Evolutionary conservation across 2,888 invertebrate genomes (phyloP), one percentile per base, ranked within the genome.

Genomic region (Odontomyia ornata): DNA sequence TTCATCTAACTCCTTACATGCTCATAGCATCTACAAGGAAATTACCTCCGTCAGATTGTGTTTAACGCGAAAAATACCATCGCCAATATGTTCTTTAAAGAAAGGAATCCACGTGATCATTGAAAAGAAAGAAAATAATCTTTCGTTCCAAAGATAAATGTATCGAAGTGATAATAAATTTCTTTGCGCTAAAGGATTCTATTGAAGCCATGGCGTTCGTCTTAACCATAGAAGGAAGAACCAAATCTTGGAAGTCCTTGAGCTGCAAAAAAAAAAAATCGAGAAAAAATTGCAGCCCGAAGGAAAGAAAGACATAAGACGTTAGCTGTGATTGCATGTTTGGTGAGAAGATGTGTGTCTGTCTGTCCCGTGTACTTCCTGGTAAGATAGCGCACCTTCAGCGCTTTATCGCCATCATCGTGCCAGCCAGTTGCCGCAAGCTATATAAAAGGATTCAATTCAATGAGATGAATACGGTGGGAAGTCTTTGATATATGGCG

Each of bases 131-230:
- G 57, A 25, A 60, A 23, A 60, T 60, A 52, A 52, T 52, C n/a
- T 60, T 60, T 23, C 57, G 23, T 60, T 60, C 57, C 57, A 60
- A 56, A 60, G 57, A 60, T 60, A 60, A 60, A 60, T 60, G 57
- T 60, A 60, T 60, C 57, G 57, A 60, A 60, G 23, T 25, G 57
- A 60, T 60, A 60, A 60, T 60, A 60, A 60, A 60, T 60, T 60
- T 60, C 57, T 60, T 25, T 18, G 13, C 36, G 36, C 25, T 13
- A 60, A 60, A 60, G 57, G 57, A 21, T 60, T 60, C 25, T 25
- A n/a, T 18, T 15, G 52, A 18, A 52, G 52, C 15, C 7, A n/a
- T 52, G 3, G 15, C 52, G 7, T 18, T 52, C 52, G 36, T 36
- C 9, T 36, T 3, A n/a, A n/a, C n/a, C n/a, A 36, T 9, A 36